Evolutionary conservation across 2,888 invertebrate species (phyloP), one percentile per base, ranked within the genome.

Genomic region (Pseudanteris insignis): DNA sequence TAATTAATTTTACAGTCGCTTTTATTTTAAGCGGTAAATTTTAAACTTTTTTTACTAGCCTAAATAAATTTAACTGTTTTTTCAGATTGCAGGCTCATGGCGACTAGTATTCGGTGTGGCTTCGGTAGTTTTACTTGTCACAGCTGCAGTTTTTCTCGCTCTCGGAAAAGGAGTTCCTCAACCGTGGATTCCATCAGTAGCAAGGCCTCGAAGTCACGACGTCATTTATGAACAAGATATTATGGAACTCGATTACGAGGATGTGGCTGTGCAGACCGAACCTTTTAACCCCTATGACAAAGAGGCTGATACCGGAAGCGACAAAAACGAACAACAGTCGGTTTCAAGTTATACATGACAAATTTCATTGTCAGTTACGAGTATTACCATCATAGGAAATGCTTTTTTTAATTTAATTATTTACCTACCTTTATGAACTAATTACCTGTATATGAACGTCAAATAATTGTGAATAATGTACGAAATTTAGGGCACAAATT

Each of bases 131-230:
- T 69, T 85, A n/a, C 67, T 85, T 3, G 78, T 82, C n/a, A 84
- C 84, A 2, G 83, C 84, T 1, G 80, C 82, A 1, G 81, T 85
- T 34, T 86, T 85, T 69, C 78, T 85, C 76, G 81, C 82, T 0
- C 81, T 85, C 53, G 85, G 85, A 4, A 85, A 85, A 64, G 86
- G 86, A 2, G 83, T 84, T 2, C 82, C 84, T 0, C 86, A 86
- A 65, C 83, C 84, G 11, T 86, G 86, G 86, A 85, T 80, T 24
- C 77, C 79, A 1, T 79, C 79, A 1, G 79, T 80, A 0, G 74
- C 81, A 2, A 66, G 80, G 41, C 78, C 78, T 2, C 71, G 77
- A 5, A 79, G 77, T 67, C 76, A 78, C 61, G 80, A 79, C 34
- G 79, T 77, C 6, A 79, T 79, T 51, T 80, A 80, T 54, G 79